Percentiles rank a stretch among this genome's conserved stretches.
Evolutionary conservation across 2,888 invertebrate species (phyloP).

Genomic region (Trichopria drosophilae): DNA sequence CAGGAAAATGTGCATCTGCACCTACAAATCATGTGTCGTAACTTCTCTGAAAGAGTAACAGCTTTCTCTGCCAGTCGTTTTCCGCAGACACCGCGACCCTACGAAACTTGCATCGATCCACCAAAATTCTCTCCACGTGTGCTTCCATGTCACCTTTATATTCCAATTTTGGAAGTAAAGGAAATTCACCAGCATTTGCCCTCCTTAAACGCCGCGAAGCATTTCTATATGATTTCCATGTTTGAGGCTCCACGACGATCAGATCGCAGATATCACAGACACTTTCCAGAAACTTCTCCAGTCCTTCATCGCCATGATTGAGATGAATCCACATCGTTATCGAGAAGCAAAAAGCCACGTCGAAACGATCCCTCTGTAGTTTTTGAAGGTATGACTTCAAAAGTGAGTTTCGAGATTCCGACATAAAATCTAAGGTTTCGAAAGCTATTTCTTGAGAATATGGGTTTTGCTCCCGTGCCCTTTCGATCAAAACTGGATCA

Average conservation of each 20-base stretch:
- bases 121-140: conserved; percentile 65
- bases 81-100: conserved; percentile 65
- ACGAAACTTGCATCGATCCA: conserved; percentile 56
- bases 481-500: conserved; percentile 69
- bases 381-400: conserved; percentile 61
- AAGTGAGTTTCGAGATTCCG: conserved; percentile 46
- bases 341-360: conserved; percentile 77
- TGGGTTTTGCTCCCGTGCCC: conserved; percentile 65
- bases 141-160: conserved; percentile 66
- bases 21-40: too few relatives aligned
- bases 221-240: conserved; percentile 81
- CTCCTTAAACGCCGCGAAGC: conserved; percentile 74
- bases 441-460: conserved; percentile 59
- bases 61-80: conserved; percentile 72
- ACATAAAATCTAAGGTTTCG: conserved; percentile 66
- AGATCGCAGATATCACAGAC: conserved; percentile 62
- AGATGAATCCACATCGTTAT: conserved; percentile 91
- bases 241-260: conserved; percentile 79
- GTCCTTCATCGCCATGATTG: conserved; percentile 77
- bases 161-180: conserved; percentile 64
- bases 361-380: conserved; percentile 62
- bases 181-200: conserved; percentile 65
- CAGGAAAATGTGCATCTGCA: too few relatives aligned
- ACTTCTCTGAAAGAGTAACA: conserved; percentile 66
- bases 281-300: conserved; percentile 66